Evolutionary conservation across 2,797 vertebrate species (phyloP).

Genomic region (Pseudomugil tenellus): DNA sequence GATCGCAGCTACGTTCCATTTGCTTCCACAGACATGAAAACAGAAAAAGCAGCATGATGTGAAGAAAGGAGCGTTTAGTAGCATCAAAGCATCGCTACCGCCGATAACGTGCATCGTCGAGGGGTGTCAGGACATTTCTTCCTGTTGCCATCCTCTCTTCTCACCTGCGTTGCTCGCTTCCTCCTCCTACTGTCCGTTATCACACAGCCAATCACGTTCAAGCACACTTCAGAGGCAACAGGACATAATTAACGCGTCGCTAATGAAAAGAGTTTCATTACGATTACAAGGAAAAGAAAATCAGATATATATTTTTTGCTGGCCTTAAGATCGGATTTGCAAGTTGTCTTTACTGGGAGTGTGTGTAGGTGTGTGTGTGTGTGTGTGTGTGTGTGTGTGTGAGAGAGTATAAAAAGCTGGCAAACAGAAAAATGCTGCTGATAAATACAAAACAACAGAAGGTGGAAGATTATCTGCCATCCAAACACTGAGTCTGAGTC

Average conservation of each 20-base stretch:
- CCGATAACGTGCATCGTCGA: constrained; percentile 33
- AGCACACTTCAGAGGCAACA: constrained; percentile 44
- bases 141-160: too few species aligned
- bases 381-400: not conserved
- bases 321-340: constrained; percentile 14
- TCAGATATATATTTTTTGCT: constrained; percentile 28
- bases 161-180: constrained; percentile 1
- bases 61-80: constrained; percentile 51
- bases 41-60: constrained; percentile 36
- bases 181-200: constrained; percentile 31
- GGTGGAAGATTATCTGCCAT: not conserved
- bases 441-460: not conserved
- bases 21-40: constrained; percentile 46
- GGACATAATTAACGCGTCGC: constrained; percentile 52
- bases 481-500: constrained; percentile 3
- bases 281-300: constrained; percentile 49
- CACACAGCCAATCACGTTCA: constrained; percentile 31
- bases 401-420: constrained; percentile 7
- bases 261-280: constrained; percentile 72
- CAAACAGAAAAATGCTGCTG: not conserved
- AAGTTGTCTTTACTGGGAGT: constrained; percentile 2
- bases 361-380: not conserved
- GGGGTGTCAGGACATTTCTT: not conserved
- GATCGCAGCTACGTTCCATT: constrained; percentile 44
- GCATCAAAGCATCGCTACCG: constrained; percentile 54